Base-by-base conservation (phyloP, 2,797 vertebrate species). In the Danionella dracula region DNA sequence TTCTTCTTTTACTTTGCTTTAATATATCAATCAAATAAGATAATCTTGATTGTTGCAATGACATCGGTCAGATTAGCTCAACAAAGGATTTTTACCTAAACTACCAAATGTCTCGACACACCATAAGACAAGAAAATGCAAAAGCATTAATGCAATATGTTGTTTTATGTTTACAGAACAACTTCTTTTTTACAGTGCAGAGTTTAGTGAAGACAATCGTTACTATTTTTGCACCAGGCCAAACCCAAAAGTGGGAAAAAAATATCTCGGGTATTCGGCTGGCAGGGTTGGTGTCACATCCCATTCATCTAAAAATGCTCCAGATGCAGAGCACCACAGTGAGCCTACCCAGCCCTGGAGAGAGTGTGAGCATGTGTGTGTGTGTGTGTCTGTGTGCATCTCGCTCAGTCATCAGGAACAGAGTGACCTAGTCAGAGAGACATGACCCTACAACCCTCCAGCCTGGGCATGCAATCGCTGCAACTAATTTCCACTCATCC, bases 291-390 rank as follows among this genome's bases (percentile, higher is more conserved):
- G 68, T 64, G 73, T 75, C 76, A 75, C 67, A 75, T 59, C 65
- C 55, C 70, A 72, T 77, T 75, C 70, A 75, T 75, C 73, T 66
- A 58, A 55, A 59, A 64, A 55, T 49, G 66, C 70, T 72, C 41
- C 45, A 66, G 65, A 65, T 70, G 71, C 71, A 60, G 41, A 57
- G 70, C 41, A 66, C 55, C 64, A 54, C 46, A 44, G 63, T 65
- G 60, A 27, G 35, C 19, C 46, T 44, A n/a, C 51, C 35, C 46
- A 19, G 44, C 44, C 63, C 63, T 41, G 15, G 12, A 32, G 40
- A 23, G 15, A n/a, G n/a, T n/a, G n/a, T 51, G 42, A 37, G 12
- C 20, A 15, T 34, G 38, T 17, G 41, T 46, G 17, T 42, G 63
- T 68, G 66, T 54, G 38, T 58, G 53, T 23, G 60, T 45, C 53